Conservation (phyloP, 2,888 invertebrate species). For the Nomada fabriciana region DNA sequence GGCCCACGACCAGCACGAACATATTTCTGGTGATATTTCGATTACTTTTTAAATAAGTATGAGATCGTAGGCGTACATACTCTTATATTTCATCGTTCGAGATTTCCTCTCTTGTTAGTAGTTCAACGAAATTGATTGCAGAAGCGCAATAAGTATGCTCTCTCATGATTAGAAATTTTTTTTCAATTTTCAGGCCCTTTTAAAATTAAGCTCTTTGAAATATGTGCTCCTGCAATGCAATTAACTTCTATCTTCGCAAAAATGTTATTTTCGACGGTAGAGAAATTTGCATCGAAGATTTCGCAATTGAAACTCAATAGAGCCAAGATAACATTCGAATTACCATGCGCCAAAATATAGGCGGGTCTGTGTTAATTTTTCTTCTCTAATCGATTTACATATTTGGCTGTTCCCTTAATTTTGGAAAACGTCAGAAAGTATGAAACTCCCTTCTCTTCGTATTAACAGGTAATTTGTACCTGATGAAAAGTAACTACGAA, state of each 20-base stretch:
- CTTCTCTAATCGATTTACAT: too few species aligned
- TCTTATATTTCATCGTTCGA: not conserved
- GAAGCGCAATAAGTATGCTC: conserved; percentile 42
- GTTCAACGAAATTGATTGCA: not conserved
- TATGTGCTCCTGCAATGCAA: conserved; percentile 18
- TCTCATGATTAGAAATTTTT: conserved; percentile 27
- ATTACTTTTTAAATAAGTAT: not conserved
- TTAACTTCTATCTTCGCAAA: not conserved
- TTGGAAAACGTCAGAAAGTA: not conserved
- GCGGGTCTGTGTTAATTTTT: too few species aligned
- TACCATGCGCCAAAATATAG: too few species aligned
- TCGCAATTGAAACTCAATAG: too few species aligned
- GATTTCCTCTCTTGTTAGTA: not conserved
- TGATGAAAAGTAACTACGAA: not conserved
- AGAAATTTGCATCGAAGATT: too few species aligned
- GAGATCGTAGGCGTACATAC: not conserved
- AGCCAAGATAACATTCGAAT: too few species aligned
- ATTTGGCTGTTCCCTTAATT: too few species aligned
- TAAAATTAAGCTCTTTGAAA: not conserved
- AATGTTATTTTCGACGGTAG: too few species aligned
- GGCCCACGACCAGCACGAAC: not conserved
- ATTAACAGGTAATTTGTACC: too few species aligned
- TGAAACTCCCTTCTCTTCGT: not conserved
- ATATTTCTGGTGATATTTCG: not conserved
- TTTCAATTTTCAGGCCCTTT: not conserved